A percentile compares a stretch with the other conserved stretches of the same genome.
These are phyloP conservation scores for Aporrectodea caliginosa DNA, from an alignment of 1,140 invertebrate species.

Conservation along the genomic window DNA sequence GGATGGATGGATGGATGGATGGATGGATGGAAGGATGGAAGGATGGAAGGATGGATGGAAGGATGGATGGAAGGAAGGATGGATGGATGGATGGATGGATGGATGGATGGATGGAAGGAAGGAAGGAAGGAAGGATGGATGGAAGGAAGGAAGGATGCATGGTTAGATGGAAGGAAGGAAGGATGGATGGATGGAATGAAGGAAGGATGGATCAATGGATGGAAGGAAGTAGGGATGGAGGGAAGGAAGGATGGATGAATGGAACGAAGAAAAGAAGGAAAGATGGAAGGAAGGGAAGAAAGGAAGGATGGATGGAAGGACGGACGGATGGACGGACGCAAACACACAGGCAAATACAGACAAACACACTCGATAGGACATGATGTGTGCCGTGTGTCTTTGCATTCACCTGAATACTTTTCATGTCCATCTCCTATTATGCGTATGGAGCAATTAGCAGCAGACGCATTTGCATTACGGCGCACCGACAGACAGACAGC, in stretches of 20 bases:
- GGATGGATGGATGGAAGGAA: too few relatives aligned
- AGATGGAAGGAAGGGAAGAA: background rate
- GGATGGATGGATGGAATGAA: background rate
- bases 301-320: background rate
- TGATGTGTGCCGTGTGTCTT: too few relatives aligned
- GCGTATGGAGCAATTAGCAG: too few relatives aligned
- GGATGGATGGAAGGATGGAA: too few relatives aligned
- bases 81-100: background rate
- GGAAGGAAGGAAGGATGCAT: too few relatives aligned
- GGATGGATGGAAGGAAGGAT: background rate
- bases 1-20: too few relatives aligned
- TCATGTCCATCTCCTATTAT: too few relatives aligned
- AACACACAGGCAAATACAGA: background rate
- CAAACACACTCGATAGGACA: background rate
- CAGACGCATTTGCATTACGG: too few relatives aligned
- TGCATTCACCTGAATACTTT: too few relatives aligned
- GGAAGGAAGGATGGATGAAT: background rate
- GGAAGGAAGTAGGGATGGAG: background rate
- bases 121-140: too few relatives aligned
- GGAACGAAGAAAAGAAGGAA: background rate
- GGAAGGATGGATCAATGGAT: background rate
- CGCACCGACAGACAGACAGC: too few relatives aligned
- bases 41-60: too few relatives aligned
- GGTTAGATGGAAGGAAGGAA: background rate
- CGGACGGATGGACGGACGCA: background rate